A percentile compares a stretch with the other conserved stretches of the same genome.
phyloP scores from a whole-genome alignment of 2,888 invertebrate species.

The Agriotes lineatus region DNA sequence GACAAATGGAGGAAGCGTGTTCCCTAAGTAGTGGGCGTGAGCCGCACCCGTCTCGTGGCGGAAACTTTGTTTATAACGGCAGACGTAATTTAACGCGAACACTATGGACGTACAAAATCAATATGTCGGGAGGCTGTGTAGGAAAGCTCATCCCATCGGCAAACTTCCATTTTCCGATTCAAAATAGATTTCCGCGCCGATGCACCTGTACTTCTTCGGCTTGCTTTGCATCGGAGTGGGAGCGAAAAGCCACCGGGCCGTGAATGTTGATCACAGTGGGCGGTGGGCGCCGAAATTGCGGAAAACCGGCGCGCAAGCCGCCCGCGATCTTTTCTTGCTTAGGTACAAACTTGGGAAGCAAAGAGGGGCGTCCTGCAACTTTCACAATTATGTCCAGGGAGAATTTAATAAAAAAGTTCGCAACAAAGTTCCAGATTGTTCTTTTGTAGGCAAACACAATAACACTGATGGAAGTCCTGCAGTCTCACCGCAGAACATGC shows the following conservation, averaged over 20 bases:
- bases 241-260: neutral
- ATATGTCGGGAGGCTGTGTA: conserved; percentile 3
- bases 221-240: neutral
- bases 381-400: no score
- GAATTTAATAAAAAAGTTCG: no score
- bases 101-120: conserved; percentile 13
- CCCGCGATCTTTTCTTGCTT: no score
- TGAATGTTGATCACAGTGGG: no score
- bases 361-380: no score
- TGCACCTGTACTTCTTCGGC: neutral
- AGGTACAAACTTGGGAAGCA: no score
- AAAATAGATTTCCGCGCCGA: conserved; percentile 5
- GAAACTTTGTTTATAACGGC: conserved; percentile 14
- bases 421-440: no score
- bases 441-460: no score
- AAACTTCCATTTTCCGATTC: conserved; percentile 7
- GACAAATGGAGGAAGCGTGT: neutral
- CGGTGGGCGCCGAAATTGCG: no score
- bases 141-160: neutral
- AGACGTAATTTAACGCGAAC: conserved; percentile 8
- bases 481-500: no score
- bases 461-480: no score
- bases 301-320: no score
- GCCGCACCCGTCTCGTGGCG: neutral
- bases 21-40: neutral